These are phyloP conservation scores for Talpa occidentalis DNA, from an alignment of 2,113 vertebrate species.

Conservation along the genomic window DNA sequence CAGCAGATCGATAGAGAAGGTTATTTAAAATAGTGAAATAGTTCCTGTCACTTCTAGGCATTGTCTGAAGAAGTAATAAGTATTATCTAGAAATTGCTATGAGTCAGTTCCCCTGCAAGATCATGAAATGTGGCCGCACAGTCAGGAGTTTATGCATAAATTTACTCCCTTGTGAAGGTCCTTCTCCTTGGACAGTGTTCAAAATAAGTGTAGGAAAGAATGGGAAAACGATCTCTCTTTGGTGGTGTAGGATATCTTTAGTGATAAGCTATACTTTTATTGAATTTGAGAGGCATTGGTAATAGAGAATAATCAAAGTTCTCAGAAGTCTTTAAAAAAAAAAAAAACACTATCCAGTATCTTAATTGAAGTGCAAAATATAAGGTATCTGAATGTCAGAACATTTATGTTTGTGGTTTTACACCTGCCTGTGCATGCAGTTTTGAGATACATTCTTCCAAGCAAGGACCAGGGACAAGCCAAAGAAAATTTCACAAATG, in stretches of 20 bases:
- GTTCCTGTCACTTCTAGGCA: slow-evolving; percentile 53
- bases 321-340: slow-evolving; percentile 43
- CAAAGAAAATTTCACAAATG: neutral
- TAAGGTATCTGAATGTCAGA: neutral
- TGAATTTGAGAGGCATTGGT: neutral
- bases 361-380: neutral
- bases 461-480: neutral
- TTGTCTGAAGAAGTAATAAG: slow-evolving; percentile 76
- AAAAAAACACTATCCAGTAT: neutral
- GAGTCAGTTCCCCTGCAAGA: slow-evolving; percentile 56
- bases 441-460: slow-evolving; percentile 8
- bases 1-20: slow-evolving; percentile 72
- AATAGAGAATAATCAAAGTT: slow-evolving; percentile 46
- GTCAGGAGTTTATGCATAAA: neutral
- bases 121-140: neutral
- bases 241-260: slow-evolving; percentile 30
- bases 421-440: neutral
- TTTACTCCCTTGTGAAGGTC: neutral
- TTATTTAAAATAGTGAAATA: slow-evolving; percentile 77
- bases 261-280: neutral
- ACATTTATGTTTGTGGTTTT: neutral
- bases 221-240: slow-evolving; percentile 36
- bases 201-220: slow-evolving; percentile 41
- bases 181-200: neutral
- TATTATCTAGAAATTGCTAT: slow-evolving; percentile 73